phyloP scores from a whole-genome alignment of 2,797 vertebrate genomes.

The Meriones psammophilus region DNA sequence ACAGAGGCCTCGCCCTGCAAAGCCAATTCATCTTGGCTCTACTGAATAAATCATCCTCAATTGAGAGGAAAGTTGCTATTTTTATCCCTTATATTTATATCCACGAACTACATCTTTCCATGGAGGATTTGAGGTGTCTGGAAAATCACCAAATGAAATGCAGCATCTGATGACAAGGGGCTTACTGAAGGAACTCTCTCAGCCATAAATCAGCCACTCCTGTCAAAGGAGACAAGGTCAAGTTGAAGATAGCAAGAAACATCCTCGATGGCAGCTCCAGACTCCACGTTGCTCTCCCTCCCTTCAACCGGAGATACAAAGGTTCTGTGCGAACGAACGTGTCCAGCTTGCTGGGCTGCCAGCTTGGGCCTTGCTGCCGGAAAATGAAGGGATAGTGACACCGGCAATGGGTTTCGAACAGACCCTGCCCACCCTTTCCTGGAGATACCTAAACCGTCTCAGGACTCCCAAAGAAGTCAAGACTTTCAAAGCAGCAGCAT shows the following conservation, averaged over 20 bases:
- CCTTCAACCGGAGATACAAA: slow-evolving; percentile 84
- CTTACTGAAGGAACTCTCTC: slow-evolving; percentile 34
- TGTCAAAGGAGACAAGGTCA: slow-evolving; percentile 85
- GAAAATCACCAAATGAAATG: slow-evolving; percentile 72
- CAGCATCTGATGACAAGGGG: slow-evolving; percentile 12
- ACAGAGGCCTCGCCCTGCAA: not conserved
- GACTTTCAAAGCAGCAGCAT: slow-evolving; percentile 28
- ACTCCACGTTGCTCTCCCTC: slow-evolving; percentile 83
- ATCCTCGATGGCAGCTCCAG: slow-evolving; percentile 87
- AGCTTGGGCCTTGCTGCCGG: slow-evolving; percentile 51
- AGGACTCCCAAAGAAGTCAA: slow-evolving; percentile 53
- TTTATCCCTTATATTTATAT: slow-evolving; percentile 76
- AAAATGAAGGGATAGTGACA: slow-evolving; percentile 61
- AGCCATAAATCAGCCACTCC: slow-evolving; percentile 79
- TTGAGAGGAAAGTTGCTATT: slow-evolving; percentile 69
- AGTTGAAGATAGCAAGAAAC: slow-evolving; percentile 86
- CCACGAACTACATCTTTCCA: slow-evolving; percentile 62
- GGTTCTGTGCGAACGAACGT: slow-evolving; percentile 55
- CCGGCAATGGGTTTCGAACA: slow-evolving; percentile 6
- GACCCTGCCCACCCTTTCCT: slow-evolving; percentile 74
- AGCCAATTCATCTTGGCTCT: slow-evolving; percentile 3
- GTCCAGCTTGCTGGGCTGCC: slow-evolving; percentile 30
- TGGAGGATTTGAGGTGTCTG: slow-evolving; percentile 68
- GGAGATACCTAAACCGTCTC: slow-evolving; percentile 44
- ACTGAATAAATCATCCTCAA: slow-evolving; percentile 34